Evolutionary conservation across 2,113 vertebrate genomes (phyloP), one percentile per base, ranked within the genome.

Genomic region (Psilopsiagon aymara): DNA sequence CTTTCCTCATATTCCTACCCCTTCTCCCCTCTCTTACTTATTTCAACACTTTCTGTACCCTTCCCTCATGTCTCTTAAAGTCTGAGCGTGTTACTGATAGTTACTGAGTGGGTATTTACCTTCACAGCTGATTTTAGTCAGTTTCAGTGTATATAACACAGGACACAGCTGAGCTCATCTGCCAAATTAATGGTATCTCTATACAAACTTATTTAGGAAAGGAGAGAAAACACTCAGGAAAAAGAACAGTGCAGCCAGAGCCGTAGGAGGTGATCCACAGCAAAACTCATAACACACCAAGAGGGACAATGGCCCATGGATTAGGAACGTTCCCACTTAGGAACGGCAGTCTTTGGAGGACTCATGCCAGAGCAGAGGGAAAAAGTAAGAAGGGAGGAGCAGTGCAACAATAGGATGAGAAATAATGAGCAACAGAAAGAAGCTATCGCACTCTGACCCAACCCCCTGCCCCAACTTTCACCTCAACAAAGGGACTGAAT

Each of bases 241-340:
- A 77, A 86, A 73, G 17, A 52, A 11, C 12, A 66, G 9, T 46
- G 14, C 7, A 73, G 23, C 18, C 44, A 66, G 25, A 77, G 19
- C 3, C 46, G 23, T 29, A 35, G 19, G 53, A 80, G 15, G 33
- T 46, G 25, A 44, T 64, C 19, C 7, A 13, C 39, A 27, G 25
- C 23, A 27, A 33, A 83, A 39, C 24, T 29, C 11, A 9, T 44
- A 69, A 44, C 2, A 24, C 3, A 3, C 6, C 29, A 59, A 51
- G 20, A 55, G 3, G 2, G 28, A 19, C 17, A 1, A 1, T 19
- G 25, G 11, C 13, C 33, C 7, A 16, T 19, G 44, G 27, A 31
- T 24, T 24, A 90, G 81, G 35, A 37, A 37, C 35, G 35, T 37
- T 37, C 8, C 11, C 47, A 19, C 17, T 63, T 46, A 86, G 37